Percentiles rank a stretch among this genome's conserved stretches.
Evolutionary conservation across 2,888 invertebrate genomes (phyloP).

Genomic region (Perizoma affinitatum): DNA sequence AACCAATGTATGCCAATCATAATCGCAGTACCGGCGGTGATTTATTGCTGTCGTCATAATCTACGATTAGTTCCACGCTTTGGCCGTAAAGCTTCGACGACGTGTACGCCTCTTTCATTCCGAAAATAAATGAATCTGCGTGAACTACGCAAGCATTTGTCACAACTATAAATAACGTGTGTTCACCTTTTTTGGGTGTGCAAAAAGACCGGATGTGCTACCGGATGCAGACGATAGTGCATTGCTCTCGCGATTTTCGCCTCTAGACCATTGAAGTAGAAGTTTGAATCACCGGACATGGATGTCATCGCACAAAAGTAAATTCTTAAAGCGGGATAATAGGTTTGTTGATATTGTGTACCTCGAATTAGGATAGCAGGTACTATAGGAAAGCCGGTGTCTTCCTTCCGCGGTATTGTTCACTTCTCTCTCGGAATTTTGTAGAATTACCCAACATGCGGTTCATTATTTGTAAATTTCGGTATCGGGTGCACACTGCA

Average conservation of each 20-base stretch:
- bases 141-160: constrained; percentile 69
- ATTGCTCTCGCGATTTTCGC: constrained; percentile 68
- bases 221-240: constrained; percentile 75
- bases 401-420: constrained; percentile 53
- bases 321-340: constrained; percentile 46
- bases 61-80: constrained; percentile 44
- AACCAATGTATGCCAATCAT: constrained; percentile 55
- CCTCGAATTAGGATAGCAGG: constrained; percentile 47
- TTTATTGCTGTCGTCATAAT: constrained; percentile 9
- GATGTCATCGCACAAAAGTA: constrained; percentile 66
- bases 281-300: constrained; percentile 66
- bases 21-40: constrained; percentile 9
- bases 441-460: constrained; percentile 52
- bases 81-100: constrained; percentile 45
- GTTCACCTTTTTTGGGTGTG: constrained; percentile 82
- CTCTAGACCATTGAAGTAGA: constrained; percentile 46
- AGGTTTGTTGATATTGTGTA: constrained; percentile 36
- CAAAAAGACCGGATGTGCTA: constrained; percentile 80
- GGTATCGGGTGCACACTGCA: constrained; percentile 67
- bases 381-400: constrained; percentile 53
- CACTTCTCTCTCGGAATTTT: constrained; percentile 41
- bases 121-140: constrained; percentile 70
- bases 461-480: constrained; percentile 48
- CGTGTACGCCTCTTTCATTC: constrained; percentile 61
- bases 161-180: constrained; percentile 79